These are phyloP conservation scores for Diaprepes abbreviatus DNA, from an alignment of 2,888 invertebrate genomes.

Conservation along the genomic window DNA sequence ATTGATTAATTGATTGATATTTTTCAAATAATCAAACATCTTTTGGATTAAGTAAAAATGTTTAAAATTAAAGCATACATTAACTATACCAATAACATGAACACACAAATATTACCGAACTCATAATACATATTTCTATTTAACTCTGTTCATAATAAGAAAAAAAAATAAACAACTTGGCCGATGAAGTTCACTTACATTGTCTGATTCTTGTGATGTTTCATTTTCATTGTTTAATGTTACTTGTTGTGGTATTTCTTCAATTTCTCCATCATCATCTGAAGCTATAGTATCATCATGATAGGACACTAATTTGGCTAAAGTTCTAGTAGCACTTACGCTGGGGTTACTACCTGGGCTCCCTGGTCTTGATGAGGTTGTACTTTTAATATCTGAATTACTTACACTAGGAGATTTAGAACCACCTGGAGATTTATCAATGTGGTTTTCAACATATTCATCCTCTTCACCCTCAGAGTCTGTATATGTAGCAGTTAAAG, in stretches of 20 bases:
- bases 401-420: conserved; percentile 55
- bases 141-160: too few species aligned
- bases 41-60: too few species aligned
- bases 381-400: conserved; percentile 65
- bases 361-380: conserved; percentile 66
- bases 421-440: conserved; percentile 51
- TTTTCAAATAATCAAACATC: too few species aligned
- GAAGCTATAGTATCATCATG: conserved; percentile 77
- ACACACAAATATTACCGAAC: too few species aligned
- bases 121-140: too few species aligned
- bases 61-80: too few species aligned
- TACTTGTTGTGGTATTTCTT: conserved; percentile 68
- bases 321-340: conserved; percentile 63
- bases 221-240: conserved; percentile 61
- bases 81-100: too few species aligned
- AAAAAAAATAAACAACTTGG: too few species aligned
- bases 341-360: conserved; percentile 58
- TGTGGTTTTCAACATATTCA: conserved; percentile 70
- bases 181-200: too few species aligned
- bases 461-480: conserved; percentile 93
- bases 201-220: conserved; percentile 50
- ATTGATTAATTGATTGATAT: too few species aligned
- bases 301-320: conserved; percentile 69
- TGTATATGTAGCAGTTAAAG: conserved; percentile 90
- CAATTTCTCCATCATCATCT: conserved; percentile 77